phyloP scores from a whole-genome alignment of 1,140 invertebrate species.

The Monomorium pharaonis region DNA sequence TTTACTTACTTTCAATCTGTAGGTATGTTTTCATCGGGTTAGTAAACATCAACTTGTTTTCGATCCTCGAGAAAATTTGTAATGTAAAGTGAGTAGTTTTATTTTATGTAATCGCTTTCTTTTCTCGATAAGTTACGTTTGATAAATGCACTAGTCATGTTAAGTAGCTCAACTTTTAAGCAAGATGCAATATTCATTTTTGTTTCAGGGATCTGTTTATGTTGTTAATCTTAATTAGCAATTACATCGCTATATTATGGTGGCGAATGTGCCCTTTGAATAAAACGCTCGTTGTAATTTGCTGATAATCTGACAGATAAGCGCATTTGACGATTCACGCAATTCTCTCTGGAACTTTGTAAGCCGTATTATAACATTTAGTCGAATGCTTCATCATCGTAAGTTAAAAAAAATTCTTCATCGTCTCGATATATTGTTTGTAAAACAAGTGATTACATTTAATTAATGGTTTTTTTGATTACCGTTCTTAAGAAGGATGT shows the following conservation, averaged over 20 bases:
- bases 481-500: background rate
- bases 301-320: slow-evolving; percentile 53
- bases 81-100: background rate
- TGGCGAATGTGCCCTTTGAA: slow-evolving; percentile 32
- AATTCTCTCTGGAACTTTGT: slow-evolving; percentile 26
- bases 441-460: slow-evolving; percentile 10
- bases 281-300: slow-evolving; percentile 60
- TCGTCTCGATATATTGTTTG: background rate
- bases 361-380: background rate
- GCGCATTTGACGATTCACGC: slow-evolving; percentile 30
- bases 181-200: background rate
- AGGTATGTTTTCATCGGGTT: background rate
- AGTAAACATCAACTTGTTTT: background rate
- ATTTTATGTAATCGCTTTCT: background rate
- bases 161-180: background rate
- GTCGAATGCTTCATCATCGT: background rate
- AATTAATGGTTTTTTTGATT: slow-evolving; percentile 32
- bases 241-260: background rate
- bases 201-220: background rate
- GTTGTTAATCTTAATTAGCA: slow-evolving; percentile 19
- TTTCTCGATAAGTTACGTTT: background rate
- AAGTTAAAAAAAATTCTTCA: background rate
- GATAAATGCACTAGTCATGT: background rate
- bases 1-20: background rate
- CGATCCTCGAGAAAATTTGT: background rate